A percentile compares a stretch with the other conserved stretches of the same genome.
phyloP scores from a whole-genome alignment of 2,888 invertebrate species.

The Zonitis immaculata region DNA sequence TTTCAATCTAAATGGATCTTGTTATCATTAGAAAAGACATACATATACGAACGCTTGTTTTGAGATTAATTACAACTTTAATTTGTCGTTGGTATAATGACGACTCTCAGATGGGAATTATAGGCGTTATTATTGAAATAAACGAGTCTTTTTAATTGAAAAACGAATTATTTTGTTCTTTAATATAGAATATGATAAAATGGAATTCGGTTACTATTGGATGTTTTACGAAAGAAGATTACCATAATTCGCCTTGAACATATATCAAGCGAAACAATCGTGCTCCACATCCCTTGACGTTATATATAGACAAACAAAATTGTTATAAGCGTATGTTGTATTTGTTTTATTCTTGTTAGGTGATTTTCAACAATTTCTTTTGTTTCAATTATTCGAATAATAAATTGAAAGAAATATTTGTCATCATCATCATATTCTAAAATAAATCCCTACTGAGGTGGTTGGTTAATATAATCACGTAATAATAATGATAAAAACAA shows the following conservation, averaged over 20 bases:
- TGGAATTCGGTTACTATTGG: too few species aligned
- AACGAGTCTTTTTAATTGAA: constrained; percentile 13
- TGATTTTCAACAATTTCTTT: background rate
- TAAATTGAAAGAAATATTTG: background rate
- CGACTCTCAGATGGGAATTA: background rate
- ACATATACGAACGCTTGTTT: background rate
- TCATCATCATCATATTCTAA: background rate
- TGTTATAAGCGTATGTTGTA: too few species aligned
- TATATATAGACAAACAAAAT: background rate
- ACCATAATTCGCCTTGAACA: constrained; percentile 9
- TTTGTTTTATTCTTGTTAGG: background rate
- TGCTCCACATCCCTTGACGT: constrained; percentile 9
- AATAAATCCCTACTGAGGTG: background rate
- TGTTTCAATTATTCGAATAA: background rate
- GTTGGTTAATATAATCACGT: background rate
- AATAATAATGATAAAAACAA: background rate
- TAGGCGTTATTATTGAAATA: background rate
- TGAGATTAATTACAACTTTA: background rate
- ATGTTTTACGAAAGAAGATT: too few species aligned
- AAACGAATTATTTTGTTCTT: constrained; percentile 9
- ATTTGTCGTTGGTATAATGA: background rate
- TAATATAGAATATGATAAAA: too few species aligned
- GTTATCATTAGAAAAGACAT: background rate
- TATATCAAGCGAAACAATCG: constrained; percentile 9
- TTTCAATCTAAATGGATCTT: background rate